Evolutionary conservation across 2,797 vertebrate genomes (phyloP).

Genomic region (Epinephelus malabaricus): DNA sequence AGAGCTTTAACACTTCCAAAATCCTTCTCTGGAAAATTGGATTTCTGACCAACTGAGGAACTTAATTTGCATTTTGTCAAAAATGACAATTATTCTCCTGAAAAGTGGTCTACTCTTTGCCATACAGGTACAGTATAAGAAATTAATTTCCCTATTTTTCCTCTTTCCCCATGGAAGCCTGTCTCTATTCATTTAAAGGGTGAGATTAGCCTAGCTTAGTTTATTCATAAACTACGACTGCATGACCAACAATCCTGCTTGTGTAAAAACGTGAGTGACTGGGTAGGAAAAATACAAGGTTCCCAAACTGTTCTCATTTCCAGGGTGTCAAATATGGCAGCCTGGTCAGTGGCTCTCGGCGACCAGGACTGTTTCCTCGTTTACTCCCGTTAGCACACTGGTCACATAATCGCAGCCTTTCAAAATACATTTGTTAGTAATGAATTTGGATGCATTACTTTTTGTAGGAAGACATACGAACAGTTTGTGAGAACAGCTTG

Average conservation of each 20-base stretch:
- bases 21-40: conserved; percentile 71
- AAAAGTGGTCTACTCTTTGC: conserved; percentile 19
- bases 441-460: too few species aligned
- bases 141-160: conserved; percentile 20
- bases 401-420: too few species aligned
- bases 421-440: too few species aligned
- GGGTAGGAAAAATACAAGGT: not conserved
- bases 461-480: too few species aligned
- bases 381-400: too few species aligned
- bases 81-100: conserved; percentile 47
- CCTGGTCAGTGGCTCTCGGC: too few species aligned
- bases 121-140: conserved; percentile 7
- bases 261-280: not conserved
- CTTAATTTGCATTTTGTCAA: conserved; percentile 67
- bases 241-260: not conserved
- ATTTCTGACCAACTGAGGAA: conserved; percentile 61
- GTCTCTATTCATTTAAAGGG: conserved; percentile 3
- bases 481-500: too few species aligned
- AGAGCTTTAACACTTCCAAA: conserved; percentile 55
- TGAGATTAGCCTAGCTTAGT: not conserved
- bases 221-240: not conserved
- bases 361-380: too few species aligned
- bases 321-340: too few species aligned
- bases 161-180: not conserved
- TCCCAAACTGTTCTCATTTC: too few species aligned